Percentiles rank a stretch among this genome's conserved stretches.
Evolutionary conservation across 2,888 invertebrate genomes (phyloP).

Genomic region (Drosophila lacicola): DNA sequence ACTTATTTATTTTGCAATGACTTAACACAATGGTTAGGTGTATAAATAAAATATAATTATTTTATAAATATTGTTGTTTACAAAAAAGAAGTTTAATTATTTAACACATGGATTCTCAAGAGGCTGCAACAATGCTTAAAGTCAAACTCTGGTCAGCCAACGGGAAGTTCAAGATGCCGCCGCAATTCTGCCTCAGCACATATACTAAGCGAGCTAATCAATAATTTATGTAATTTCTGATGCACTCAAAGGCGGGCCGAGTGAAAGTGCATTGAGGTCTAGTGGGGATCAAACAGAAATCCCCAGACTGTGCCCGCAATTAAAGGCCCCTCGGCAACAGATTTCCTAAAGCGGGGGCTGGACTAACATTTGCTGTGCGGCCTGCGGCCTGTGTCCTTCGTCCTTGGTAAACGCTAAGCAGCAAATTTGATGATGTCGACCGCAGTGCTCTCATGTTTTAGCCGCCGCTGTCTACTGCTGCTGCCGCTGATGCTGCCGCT

Average conservation of each 20-base stretch:
- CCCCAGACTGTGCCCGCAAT: slow-evolving; percentile 43
- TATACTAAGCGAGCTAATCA: slow-evolving; percentile 60
- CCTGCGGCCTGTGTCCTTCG: slow-evolving; percentile 19
- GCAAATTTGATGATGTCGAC: slow-evolving; percentile 70
- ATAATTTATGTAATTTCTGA: slow-evolving; percentile 74
- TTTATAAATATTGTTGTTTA: not conserved
- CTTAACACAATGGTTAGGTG: not conserved
- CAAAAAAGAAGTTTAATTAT: not conserved
- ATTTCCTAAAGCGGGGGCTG: slow-evolving; percentile 30
- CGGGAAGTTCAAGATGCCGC: slow-evolving; percentile 2
- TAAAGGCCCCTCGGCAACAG: slow-evolving; percentile 50
- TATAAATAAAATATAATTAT: too few species aligned
- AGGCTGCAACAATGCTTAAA: not conserved
- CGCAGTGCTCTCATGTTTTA: slow-evolving; percentile 29
- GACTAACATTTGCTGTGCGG: slow-evolving; percentile 14
- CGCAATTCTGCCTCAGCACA: slow-evolving; percentile 13
- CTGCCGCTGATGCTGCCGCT: slow-evolving; percentile 6
- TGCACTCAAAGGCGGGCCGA: slow-evolving; percentile 48
- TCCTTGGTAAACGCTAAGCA: slow-evolving; percentile 47
- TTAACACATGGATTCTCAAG: too few species aligned
- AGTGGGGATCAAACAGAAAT: slow-evolving; percentile 35
- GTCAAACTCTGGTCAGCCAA: not conserved
- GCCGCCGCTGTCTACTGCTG: slow-evolving; percentile 18
- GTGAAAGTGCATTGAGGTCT: slow-evolving; percentile 61
- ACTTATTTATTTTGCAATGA: slow-evolving; percentile 40